Base-by-base conservation (phyloP, 2,888 invertebrate genomes). In the Tetragonula carbonaria region DNA sequence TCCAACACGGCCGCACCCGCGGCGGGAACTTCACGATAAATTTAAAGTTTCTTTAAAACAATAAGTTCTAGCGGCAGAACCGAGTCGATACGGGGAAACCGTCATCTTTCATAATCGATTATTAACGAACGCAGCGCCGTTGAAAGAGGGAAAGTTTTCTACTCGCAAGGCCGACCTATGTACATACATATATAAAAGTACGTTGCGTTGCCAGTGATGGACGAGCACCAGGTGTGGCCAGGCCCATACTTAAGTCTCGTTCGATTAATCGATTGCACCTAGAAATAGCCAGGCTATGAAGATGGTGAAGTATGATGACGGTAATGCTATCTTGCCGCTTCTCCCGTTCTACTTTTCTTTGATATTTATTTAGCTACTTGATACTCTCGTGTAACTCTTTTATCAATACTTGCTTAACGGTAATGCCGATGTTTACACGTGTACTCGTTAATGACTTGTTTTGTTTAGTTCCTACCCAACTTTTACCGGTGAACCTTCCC, bases 51-150 rank as follows among this genome's bases (percentile, higher is more conserved):
- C 89, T 88, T 89, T 86, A 87, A 90, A 92, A 92, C 91, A 93
- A 93, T 91, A 92, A 92, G 92, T 91, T 91, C 75, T 55, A 59
- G 78, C 63, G 82, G 84, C 80, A 73, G 72, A 77, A 79, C 78
- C 76, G 83, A 86, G 83, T 90, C 90, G 90, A 91, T 91, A 91
- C 90, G 86, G 80, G 83, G 89, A 91, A 92, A 90, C 89, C 90
- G 91, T 91, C 90, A 91, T 91, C 90, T 86, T 91, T 93, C 91
- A 91, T 93, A 92, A 93, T 94, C 92, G 93, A 93, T 93, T 93
- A 93, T 93, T 93, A 93, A 92, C 91, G 91, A 92, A 92, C 86
- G 87, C 78, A 73, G 85, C 70, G 59, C 81, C 76, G 86, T 62
- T 87, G 83, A 87, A 86, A 89, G 87, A 86, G 87, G 85, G 86